Evolutionary conservation across 2,113 vertebrate species (phyloP).

Genomic region (Ochotona curzoniae): DNA sequence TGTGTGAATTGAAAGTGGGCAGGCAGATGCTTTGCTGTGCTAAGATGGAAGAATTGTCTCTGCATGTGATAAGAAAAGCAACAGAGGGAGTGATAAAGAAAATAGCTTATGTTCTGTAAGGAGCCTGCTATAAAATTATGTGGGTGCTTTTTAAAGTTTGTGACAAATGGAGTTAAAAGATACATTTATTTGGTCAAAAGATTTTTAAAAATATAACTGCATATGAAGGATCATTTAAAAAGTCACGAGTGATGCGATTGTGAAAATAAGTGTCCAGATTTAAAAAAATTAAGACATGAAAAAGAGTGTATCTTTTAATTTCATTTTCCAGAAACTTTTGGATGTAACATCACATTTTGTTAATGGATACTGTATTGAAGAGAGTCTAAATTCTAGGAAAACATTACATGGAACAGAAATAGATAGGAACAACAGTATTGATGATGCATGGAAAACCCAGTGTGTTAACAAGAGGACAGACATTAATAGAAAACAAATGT

Average conservation of each 20-base stretch:
- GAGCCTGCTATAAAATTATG: not conserved
- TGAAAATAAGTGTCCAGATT: no score
- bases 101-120: conserved; percentile 1
- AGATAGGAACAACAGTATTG: conserved; percentile 30
- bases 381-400: conserved; percentile 38
- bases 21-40: conserved; percentile 7
- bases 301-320: no score
- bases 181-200: no score
- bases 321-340: no score
- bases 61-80: conserved; percentile 30
- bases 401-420: conserved; percentile 38
- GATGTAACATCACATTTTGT: not conserved
- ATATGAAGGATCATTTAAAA: no score
- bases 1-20: not conserved
- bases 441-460: conserved; percentile 11
- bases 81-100: not conserved
- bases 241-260: no score
- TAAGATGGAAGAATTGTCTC: not conserved
- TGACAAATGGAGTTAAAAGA: no score
- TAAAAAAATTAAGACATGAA: no score
- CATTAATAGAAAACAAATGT: conserved; percentile 29
- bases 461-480: conserved; percentile 58
- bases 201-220: no score
- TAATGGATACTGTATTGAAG: conserved; percentile 6
- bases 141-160: no score